Evolutionary conservation across 2,888 invertebrate genomes (phyloP).

Genomic region (Notocelia uddmanniana): DNA sequence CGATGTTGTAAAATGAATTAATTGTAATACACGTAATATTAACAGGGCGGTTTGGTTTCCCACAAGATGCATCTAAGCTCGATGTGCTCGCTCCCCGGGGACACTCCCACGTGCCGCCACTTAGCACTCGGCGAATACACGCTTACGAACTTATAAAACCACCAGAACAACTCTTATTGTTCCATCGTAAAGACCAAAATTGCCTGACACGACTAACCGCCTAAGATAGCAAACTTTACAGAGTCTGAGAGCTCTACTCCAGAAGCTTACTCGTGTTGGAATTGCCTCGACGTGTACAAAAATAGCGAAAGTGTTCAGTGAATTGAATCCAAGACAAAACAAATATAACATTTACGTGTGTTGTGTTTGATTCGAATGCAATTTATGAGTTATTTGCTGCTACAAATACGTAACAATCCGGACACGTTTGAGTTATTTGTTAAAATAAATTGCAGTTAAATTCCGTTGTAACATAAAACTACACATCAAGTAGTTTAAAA

Average conservation of each 20-base stretch:
- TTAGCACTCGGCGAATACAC: constrained; percentile 75
- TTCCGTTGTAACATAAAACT: constrained; percentile 4
- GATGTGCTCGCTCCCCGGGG: constrained; percentile 72
- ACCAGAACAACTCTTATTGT: constrained; percentile 57
- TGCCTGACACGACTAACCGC: constrained; percentile 58
- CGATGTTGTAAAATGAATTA: constrained; percentile 72
- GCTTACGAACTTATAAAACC: constrained; percentile 62
- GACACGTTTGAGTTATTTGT: constrained; percentile 27
- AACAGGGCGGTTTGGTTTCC: constrained; percentile 70
- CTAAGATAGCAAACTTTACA: constrained; percentile 72
- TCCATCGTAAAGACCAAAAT: constrained; percentile 67
- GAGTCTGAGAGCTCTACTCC: constrained; percentile 76
- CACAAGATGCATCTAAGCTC: constrained; percentile 79
- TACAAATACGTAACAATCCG: constrained; percentile 13
- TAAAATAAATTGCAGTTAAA: not conserved
- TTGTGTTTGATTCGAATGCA: constrained; percentile 44
- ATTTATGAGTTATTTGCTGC: constrained; percentile 34
- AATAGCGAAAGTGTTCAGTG: constrained; percentile 76
- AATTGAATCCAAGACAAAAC: constrained; percentile 70
- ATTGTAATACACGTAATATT: constrained; percentile 77
- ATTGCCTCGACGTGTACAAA: constrained; percentile 79
- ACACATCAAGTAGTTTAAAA: not conserved
- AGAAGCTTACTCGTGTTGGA: constrained; percentile 78
- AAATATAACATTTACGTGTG: constrained; percentile 54
- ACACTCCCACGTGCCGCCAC: constrained; percentile 79